Base-by-base conservation (phyloP, 2,888 invertebrate genomes). In the Mythimna loreyi region DNA sequence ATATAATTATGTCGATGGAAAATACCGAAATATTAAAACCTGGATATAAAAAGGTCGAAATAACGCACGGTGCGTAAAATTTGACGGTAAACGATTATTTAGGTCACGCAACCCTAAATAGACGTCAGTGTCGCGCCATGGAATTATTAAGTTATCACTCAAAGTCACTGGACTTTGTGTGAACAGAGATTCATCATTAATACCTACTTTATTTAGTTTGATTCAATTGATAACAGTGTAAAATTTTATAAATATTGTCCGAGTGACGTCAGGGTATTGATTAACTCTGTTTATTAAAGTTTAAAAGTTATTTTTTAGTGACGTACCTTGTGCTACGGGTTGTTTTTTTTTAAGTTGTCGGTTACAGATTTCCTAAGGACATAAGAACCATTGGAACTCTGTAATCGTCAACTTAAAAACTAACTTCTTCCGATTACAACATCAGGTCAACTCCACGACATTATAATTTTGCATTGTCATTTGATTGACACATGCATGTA, bases 61-160 rank as follows among this genome's bases (percentile, higher is more conserved):
- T 52, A 55, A 21, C 52, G 28, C 13, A 0, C 45, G 64, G 5
- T 25, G 73, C 60, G 73, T 78, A 58, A 49, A 36, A 13, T 43
- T n/a, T 69, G 13, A 59, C 47, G 62, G 62, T 16, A 30, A 36
- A 49, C 21, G 63, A 63, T 60, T 80, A 68, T 75, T 80, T 75
- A 58, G 80, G 77, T 68, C 80, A 65, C 30, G 45, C 67, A 70
- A 67, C 70, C 66, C 71, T 57, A 64, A 67, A 73, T 67, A 45
- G 65, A 67, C 84, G 82, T 71, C 69, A 75, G n/a, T 47, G 69
- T 43, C 76, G 66, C 72, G 78, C 49, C 73, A 30, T 28, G 61
- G 74, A 40, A 70, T 78, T 78, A 82, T 56, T 70, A 72, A 52
- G 49, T 72, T 64, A 75, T 60, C 72, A 70, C 57, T 73, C 25